Conservation (phyloP, 1,140 invertebrate species). For the Manduca sexta region DNA sequence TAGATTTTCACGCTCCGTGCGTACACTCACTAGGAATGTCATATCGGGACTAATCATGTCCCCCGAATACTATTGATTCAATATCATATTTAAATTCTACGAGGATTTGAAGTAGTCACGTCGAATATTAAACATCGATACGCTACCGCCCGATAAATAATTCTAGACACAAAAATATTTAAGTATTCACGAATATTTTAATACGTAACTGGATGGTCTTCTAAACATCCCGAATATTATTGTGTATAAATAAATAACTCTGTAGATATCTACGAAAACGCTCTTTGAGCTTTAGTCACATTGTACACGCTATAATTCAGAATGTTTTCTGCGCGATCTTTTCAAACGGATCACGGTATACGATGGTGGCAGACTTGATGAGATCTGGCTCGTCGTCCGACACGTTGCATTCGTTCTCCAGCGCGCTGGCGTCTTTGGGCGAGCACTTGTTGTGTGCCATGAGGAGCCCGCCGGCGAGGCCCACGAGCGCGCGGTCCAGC, state of each 20-base stretch:
- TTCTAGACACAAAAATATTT: no score
- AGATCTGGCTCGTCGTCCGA: slow-evolving; percentile 55
- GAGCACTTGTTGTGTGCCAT: slow-evolving; percentile 73
- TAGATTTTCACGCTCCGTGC: no score
- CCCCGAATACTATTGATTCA: no score
- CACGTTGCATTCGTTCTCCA: slow-evolving; percentile 6
- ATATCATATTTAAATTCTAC: no score
- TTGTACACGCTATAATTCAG: slow-evolving; percentile 1
- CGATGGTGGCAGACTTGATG: slow-evolving; percentile 51
- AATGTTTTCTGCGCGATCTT: slow-evolving; percentile 20
- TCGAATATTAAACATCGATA: no score
- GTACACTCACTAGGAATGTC: no score
- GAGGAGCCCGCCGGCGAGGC: slow-evolving; percentile 80
- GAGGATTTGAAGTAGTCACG: no score
- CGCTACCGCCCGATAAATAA: no score
- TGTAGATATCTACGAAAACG: not conserved
- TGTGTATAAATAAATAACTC: not conserved
- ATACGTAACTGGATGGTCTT: no score
- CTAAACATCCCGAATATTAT: not conserved
- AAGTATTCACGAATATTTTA: no score
- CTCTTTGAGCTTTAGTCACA: slow-evolving; percentile 5
- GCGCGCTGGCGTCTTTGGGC: slow-evolving; percentile 20
- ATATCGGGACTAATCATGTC: no score
- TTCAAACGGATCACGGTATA: slow-evolving; percentile 51
- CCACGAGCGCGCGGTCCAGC: slow-evolving; percentile 88